Conservation (phyloP, 2,113 vertebrate species). For the Sprattus sprattus region DNA sequence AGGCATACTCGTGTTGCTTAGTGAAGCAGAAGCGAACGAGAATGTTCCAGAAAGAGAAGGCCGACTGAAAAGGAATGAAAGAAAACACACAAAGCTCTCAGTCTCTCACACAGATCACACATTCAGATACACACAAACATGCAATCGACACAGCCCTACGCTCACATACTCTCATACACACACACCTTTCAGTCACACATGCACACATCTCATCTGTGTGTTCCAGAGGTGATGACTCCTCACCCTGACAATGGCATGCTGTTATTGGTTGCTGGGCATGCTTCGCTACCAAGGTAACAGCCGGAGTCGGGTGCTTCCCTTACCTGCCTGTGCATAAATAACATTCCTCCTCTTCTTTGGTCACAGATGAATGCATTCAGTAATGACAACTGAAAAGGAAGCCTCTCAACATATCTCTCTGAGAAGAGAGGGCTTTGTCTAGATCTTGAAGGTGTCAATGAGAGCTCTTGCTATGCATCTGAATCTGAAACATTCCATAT, state of each 20-base stretch:
- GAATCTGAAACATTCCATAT: background rate
- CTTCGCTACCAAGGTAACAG: conserved; percentile 1
- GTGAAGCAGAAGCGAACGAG: conserved; percentile 51
- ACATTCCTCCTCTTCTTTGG: background rate
- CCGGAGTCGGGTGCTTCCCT: background rate
- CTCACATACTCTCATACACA: background rate
- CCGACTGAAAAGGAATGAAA: background rate
- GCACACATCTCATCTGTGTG: background rate
- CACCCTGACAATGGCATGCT: background rate
- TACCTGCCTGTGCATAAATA: background rate
- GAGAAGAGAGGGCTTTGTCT: background rate
- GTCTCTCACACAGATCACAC: background rate
- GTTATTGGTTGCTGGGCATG: background rate
- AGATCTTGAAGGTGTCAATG: background rate
- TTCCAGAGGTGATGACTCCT: background rate
- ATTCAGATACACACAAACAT: background rate
- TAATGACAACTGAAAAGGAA: background rate
- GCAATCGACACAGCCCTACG: background rate
- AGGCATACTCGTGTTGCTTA: conserved; percentile 41
- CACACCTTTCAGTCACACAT: background rate
- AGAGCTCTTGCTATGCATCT: background rate
- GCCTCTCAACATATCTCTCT: background rate
- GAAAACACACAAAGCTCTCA: background rate
- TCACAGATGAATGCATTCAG: background rate
- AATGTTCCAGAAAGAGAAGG: conserved; percentile 30